Conservation (phyloP, 2,888 invertebrate species). For the Argyra leucocephala region DNA sequence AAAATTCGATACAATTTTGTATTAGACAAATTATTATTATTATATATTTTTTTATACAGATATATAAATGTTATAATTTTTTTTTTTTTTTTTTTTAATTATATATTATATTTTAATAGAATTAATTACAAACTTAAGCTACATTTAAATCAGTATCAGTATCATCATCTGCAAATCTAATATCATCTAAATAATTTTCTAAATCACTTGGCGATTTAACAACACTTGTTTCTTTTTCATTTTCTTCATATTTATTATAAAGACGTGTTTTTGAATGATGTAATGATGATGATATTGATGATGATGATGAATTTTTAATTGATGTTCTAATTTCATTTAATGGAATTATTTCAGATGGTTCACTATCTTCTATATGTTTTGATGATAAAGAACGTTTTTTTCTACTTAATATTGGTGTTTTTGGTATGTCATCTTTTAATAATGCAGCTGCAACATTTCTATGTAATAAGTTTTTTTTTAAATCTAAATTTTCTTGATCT, state of each 20-base stretch:
- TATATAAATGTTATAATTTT: neutral
- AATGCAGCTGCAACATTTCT: neutral
- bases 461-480: neutral
- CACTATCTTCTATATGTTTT: neutral
- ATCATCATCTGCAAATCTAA: conserved; percentile 61
- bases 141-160: neutral
- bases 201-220: conserved; percentile 56
- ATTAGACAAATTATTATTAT: neutral
- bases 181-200: conserved; percentile 53
- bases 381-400: neutral
- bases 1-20: neutral
- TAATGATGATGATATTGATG: neutral
- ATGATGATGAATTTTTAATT: neutral
- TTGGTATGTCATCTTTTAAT: neutral
- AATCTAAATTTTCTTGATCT: neutral
- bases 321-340: neutral
- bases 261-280: neutral
- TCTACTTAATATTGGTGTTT: neutral
- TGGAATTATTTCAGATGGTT: neutral
- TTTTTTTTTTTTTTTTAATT: neutral
- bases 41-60: neutral
- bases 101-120: neutral
- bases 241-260: conserved; percentile 27
- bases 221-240: conserved; percentile 56
- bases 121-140: neutral